Base-by-base conservation (phyloP, 1,140 invertebrate species). In the Maconellicoccus hirsutus region DNA sequence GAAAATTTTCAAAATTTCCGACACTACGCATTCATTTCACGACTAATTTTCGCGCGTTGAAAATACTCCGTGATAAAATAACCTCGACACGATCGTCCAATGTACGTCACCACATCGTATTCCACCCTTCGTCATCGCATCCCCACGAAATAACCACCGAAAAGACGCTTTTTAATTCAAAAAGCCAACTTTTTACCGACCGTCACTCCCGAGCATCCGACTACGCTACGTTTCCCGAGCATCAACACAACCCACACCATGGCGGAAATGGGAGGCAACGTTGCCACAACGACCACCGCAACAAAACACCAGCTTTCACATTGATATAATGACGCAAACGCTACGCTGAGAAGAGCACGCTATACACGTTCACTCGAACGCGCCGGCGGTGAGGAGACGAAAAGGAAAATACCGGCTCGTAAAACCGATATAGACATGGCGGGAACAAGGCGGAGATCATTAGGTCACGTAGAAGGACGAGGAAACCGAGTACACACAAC, bases 381-480 rank as follows among this genome's bases (percentile, higher is more conserved):
- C 70, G 70, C 16, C 19, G 42, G 42, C 70, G 70, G 70, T 21
- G 38, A 1, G 38, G 61, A 21, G 16, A 33, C 66, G 27, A 33
- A 39, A 29, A 26, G 22, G 71, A 38, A 22, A 52, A 39, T 66
- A 27, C 25, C 69, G 69, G 59, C 66, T 61, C 27, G 26, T 29
- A 70, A 23, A 25, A 39, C 21, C 61, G 71, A 52, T 66, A 27
- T 19, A 22, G 71, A 39, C 66, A 39, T 26, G 33, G n/a, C 38
- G 61, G 76, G 76, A 76, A 77, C 76, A 27, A 29, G 71, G 76
- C 73, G 26, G 59, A 23, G 19, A 25, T 59, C n/a, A 42, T 71
- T 29, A 70, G 21, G 71, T 71, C 59, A 71, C 27, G 23, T 23
- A 26, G 61, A 66, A 66, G 70, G 71, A 70, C 70, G 52, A 63